phyloP scores from a whole-genome alignment of 2,888 invertebrate species.

The Lycia hirtaria region DNA sequence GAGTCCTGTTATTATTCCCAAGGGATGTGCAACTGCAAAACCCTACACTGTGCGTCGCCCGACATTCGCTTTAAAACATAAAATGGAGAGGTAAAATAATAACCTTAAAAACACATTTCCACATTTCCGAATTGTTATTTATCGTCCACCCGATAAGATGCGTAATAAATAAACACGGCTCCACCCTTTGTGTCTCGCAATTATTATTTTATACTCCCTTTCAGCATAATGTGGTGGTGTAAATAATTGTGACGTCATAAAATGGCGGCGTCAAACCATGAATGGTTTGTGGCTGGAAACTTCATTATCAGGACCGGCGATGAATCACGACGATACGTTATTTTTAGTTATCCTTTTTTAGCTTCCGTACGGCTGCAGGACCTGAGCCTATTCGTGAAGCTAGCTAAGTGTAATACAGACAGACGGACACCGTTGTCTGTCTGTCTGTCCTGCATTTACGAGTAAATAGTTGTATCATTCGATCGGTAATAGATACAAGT shows the following conservation, averaged over 20 bases:
- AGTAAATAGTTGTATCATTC: too few species aligned
- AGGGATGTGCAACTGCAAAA: too few species aligned
- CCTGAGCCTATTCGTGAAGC: too few species aligned
- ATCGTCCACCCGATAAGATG: slow-evolving; percentile 13
- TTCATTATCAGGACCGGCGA: slow-evolving; percentile 21
- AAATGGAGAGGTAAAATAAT: slow-evolving; percentile 13
- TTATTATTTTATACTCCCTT: slow-evolving; percentile 28
- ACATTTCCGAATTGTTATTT: slow-evolving; percentile 6
- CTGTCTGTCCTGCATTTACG: too few species aligned
- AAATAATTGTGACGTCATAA: slow-evolving; percentile 34
- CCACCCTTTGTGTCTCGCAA: slow-evolving; percentile 21
- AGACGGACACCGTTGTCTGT: too few species aligned
- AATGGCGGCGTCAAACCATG: slow-evolving; percentile 34
- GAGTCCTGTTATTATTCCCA: too few species aligned
- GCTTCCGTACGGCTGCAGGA: too few species aligned
- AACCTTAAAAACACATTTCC: slow-evolving; percentile 1
- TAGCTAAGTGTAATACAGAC: too few species aligned
- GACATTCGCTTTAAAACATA: too few species aligned
- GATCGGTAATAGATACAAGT: too few species aligned
- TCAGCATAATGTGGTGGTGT: slow-evolving; percentile 27
- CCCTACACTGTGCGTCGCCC: too few species aligned
- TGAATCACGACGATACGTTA: slow-evolving; percentile 9
- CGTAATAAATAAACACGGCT: slow-evolving; percentile 24
- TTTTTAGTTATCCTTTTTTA: too few species aligned
- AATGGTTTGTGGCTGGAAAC: slow-evolving; percentile 23